Conservation (phyloP, 2,797 vertebrate genomes). For the Anas flavirostris region DNA sequence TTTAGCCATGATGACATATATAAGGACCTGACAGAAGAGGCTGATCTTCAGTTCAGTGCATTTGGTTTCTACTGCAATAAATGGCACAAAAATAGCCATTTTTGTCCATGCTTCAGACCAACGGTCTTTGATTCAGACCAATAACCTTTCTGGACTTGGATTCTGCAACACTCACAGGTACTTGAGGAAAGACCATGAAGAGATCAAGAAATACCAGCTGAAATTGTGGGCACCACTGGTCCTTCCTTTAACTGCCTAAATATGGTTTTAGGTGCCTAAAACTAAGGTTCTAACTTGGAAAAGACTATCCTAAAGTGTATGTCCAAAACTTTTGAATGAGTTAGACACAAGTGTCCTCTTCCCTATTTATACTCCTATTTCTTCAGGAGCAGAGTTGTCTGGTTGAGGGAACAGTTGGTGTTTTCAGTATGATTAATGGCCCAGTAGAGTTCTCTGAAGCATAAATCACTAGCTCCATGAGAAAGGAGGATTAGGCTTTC, state of each 20-base stretch:
- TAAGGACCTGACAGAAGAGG: not conserved
- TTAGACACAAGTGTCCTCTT: not conserved
- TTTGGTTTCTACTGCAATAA: not conserved
- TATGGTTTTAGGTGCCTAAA: not conserved
- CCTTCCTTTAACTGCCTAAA: not conserved
- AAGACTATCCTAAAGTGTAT: not conserved
- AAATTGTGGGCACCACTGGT: not conserved
- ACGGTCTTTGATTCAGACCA: not conserved
- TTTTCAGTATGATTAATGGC: not conserved
- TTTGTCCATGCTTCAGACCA: not conserved
- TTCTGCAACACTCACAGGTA: not conserved
- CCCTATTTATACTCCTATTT: fast-evolving
- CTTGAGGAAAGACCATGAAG: not conserved
- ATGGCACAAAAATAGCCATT: not conserved
- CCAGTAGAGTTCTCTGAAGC: slow-evolving; percentile 28
- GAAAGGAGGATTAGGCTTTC: not conserved
- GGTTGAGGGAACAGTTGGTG: not conserved
- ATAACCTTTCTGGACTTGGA: not conserved
- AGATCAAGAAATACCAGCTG: not conserved
- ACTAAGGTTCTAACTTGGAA: not conserved
- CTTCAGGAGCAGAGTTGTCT: not conserved
- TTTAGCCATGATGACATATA: not conserved
- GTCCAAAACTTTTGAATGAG: not conserved
- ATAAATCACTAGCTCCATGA: not conserved
- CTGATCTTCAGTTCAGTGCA: not conserved